A percentile compares a stretch with the other conserved stretches of the same genome.
Evolutionary conservation across 2,113 vertebrate species (phyloP).

Genomic region (Terrapene triunguis): DNA sequence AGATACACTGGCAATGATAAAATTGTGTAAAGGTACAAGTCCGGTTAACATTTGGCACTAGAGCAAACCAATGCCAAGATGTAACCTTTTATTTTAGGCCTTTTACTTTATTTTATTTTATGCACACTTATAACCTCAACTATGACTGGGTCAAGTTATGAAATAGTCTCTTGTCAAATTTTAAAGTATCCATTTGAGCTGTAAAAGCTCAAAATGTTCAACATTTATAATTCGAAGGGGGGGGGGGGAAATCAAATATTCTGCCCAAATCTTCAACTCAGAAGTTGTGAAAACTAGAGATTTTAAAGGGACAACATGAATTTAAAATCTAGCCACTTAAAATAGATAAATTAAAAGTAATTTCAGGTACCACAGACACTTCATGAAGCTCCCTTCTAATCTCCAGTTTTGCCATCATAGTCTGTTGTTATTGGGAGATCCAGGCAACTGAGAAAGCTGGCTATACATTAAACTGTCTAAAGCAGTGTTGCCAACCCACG

Average conservation of each 20-base stretch:
- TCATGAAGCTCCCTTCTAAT: not conserved
- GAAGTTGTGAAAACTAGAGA: not conserved
- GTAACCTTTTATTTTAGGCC: not conserved
- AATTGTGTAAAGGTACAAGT: not conserved
- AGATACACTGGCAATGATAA: accelerated
- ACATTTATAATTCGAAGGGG: not conserved
- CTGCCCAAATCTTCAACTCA: not conserved
- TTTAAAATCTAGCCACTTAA: not conserved
- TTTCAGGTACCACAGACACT: not conserved
- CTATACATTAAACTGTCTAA: not conserved
- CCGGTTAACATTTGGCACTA: not conserved
- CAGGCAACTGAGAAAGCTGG: too few species aligned
- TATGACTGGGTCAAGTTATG: not conserved
- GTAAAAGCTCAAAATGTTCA: not conserved
- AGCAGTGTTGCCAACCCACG: accelerated
- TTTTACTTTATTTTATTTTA: not conserved
- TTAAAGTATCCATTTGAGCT: accelerated
- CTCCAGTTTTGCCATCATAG: not conserved
- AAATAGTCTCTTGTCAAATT: not conserved
- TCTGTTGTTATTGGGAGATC: too few species aligned
- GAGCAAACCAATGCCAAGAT: not conserved
- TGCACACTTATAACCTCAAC: not conserved
- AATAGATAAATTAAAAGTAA: not conserved
- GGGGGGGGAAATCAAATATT: not conserved
- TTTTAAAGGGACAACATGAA: not conserved